Base-by-base conservation (phyloP, 2,888 invertebrate genomes). In the Cephus rjabovi region DNA sequence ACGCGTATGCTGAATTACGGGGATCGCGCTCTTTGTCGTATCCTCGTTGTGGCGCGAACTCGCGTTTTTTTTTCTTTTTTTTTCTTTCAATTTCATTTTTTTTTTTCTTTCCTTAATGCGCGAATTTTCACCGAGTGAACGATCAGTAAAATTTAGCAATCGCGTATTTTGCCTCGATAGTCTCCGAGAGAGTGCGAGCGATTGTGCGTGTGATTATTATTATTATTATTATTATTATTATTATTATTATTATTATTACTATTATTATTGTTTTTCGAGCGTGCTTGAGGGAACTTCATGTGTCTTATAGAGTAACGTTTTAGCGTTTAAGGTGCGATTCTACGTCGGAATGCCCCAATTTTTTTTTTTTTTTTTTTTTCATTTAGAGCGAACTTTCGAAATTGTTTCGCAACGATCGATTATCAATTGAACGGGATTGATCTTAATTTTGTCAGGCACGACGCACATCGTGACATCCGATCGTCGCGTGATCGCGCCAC, bases 121-220 rank as follows among this genome's bases (percentile, higher is more conserved):
- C 40, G 40, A 40, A 40, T 40, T 40, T 40, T 40, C 40, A 40
- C 40, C 40, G 40, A 40, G 40, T 40, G 40, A 40, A 40, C 40
- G 40, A 40, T 40, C 40, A 40, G 40, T 40, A 40, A 40, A 40
- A 40, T 40, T 40, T 15, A 40, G 40, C 40, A 15, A 40, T 40
- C 40, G 40, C 40, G 40, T 40, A 15, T 40, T 40, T 40, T 40
- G 40, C 40, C 40, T 12, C 12, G 68, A 34, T 31, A 30, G 74
- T 77, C 71, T n/a, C 31, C 71, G 71, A 31, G n/a, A 30, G 71
- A 71, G 71, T 11, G 71, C 33, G 71, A 30, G 71, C 33, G 71
- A 31, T 30, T 71, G 40, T 40, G 40, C 40, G 40, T 40, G 40
- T 15, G 40, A 40, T 40, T 23, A 40, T 56, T 56, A 56, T 56